These are phyloP conservation scores for Loripinus fragilis DNA, from an alignment of 2,888 invertebrate genomes.

Conservation along the genomic window DNA sequence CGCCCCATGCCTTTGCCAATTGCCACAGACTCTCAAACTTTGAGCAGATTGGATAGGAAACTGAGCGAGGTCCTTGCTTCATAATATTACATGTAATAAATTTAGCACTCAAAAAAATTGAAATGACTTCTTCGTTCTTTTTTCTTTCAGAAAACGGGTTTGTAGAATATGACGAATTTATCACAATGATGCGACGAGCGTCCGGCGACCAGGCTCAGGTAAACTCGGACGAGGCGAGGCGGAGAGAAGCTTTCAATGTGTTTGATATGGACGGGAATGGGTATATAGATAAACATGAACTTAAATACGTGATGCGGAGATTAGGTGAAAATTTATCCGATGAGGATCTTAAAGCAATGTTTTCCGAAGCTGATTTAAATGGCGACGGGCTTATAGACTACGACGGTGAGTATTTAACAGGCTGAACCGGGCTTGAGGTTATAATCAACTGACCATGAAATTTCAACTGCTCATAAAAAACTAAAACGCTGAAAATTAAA, in stretches of 20 bases:
- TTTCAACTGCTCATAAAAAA: too few species aligned
- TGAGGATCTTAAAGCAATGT: conserved; percentile 81
- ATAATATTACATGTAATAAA: too few species aligned
- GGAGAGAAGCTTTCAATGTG: conserved; percentile 73
- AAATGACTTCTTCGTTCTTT: too few species aligned
- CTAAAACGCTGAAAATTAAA: too few species aligned
- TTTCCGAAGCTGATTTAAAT: conserved; percentile 80
- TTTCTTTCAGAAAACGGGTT: conserved; percentile 75
- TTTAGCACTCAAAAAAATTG: too few species aligned
- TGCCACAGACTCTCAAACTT: too few species aligned
- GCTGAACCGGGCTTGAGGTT: too few species aligned
- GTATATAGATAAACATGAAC: conserved; percentile 80
- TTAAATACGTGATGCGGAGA: conserved; percentile 80
- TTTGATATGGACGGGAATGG: conserved; percentile 81
- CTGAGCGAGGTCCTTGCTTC: too few species aligned
- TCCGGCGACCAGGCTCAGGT: conserved; percentile 55
- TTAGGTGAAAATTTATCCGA: conserved; percentile 81
- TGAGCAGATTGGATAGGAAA: too few species aligned
- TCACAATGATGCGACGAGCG: conserved; percentile 78
- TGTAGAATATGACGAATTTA: conserved; percentile 80
- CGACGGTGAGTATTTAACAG: conserved; percentile 60
- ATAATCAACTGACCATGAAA: too few species aligned
- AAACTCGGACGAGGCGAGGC: conserved; percentile 63
- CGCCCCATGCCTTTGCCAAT: too few species aligned
- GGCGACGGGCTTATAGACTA: conserved; percentile 82